Conservation (phyloP, 2,113 vertebrate genomes). For the Octodon degus region DNA sequence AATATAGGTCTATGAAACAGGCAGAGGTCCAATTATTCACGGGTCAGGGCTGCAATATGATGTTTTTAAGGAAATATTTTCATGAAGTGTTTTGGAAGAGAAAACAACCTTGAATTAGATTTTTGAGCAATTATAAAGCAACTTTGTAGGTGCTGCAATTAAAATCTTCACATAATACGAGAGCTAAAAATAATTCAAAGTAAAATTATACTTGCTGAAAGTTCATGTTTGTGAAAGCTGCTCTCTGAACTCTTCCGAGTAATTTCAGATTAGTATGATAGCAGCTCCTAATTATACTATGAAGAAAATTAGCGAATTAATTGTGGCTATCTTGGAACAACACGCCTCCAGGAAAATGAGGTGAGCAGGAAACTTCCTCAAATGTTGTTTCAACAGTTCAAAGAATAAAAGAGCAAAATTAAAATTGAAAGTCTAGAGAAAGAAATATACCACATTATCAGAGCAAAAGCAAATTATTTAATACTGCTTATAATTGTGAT, state of each 20-base stretch:
- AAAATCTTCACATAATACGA: not conserved
- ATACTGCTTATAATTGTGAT: constrained; percentile 7
- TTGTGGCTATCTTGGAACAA: constrained; percentile 37
- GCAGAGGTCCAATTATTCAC: not conserved
- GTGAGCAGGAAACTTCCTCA: not conserved
- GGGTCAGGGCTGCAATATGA: not conserved
- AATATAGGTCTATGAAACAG: not conserved
- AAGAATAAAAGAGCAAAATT: constrained; percentile 21
- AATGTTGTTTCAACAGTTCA: constrained; percentile 49
- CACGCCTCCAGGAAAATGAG: not conserved
- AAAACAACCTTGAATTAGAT: not conserved
- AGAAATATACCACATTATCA: not conserved
- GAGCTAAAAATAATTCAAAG: constrained; percentile 59
- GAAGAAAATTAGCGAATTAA: constrained; percentile 66
- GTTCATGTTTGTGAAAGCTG: constrained; percentile 53
- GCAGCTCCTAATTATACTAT: constrained; percentile 40
- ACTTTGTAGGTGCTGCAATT: not conserved
- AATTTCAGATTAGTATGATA: constrained; percentile 62
- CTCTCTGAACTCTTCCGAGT: constrained; percentile 34
- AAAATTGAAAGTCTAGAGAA: not conserved
- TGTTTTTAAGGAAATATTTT: not conserved
- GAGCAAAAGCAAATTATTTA: constrained; percentile 26
- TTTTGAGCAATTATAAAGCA: constrained; percentile 47
- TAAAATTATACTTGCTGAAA: constrained; percentile 39
- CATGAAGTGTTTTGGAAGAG: not conserved